These are phyloP conservation scores for Periparus ater DNA, from an alignment of 2,797 vertebrate genomes.

Conservation along the genomic window DNA sequence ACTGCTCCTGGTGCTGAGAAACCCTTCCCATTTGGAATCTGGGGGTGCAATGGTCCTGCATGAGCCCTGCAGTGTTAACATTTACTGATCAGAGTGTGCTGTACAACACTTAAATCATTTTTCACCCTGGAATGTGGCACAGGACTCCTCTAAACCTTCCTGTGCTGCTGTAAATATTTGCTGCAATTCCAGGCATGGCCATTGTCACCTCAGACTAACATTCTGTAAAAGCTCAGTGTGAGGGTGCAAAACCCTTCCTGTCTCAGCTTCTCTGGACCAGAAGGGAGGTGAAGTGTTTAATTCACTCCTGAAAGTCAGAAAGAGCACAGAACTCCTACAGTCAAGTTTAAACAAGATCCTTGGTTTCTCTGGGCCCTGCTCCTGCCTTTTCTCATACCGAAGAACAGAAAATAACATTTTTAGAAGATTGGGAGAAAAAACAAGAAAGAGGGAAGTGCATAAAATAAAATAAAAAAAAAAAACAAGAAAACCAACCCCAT, in stretches of 20 bases:
- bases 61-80: not conserved
- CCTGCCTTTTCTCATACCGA: not conserved
- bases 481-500: rapidly evolving
- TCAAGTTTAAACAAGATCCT: not conserved
- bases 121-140: not conserved
- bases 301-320: not conserved
- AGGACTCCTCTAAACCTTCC: not conserved
- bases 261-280: not conserved
- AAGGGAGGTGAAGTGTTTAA: not conserved
- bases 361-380: not conserved
- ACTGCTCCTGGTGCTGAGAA: not conserved
- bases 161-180: not conserved
- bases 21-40: rapidly evolving
- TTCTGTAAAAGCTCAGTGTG: not conserved
- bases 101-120: not conserved
- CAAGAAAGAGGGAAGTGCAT: not conserved
- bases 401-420: not conserved
- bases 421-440: not conserved
- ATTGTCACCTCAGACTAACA: not conserved
- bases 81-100: not conserved
- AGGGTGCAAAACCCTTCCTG: not conserved
- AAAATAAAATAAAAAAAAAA: not conserved
- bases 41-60: not conserved
- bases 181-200: not conserved
- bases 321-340: not conserved